Percentiles rank a stretch among this genome's conserved stretches.
These are phyloP conservation scores for Lynx canadensis DNA, from an alignment of 2,113 vertebrate species.

Conservation along the genomic window DNA sequence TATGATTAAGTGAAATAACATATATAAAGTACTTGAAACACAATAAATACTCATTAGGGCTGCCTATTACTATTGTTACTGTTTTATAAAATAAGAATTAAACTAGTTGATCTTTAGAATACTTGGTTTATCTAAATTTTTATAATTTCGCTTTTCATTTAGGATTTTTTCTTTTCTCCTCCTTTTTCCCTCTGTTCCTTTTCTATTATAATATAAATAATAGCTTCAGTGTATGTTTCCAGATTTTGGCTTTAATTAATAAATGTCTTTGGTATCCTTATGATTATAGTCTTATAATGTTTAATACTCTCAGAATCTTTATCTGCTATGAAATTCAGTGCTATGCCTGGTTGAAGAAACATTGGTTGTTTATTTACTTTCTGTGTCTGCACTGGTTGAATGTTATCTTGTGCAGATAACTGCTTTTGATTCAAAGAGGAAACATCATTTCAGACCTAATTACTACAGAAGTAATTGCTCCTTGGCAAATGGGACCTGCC, in stretches of 20 bases:
- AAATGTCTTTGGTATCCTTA: not conserved
- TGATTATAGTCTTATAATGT: not conserved
- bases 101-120: not conserved
- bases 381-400: constrained; percentile 47
- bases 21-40: not conserved
- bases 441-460: constrained; percentile 73
- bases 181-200: not conserved
- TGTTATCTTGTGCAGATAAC: constrained; percentile 60
- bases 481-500: constrained; percentile 68
- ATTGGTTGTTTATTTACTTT: constrained; percentile 62
- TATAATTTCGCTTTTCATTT: not conserved
- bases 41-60: not conserved
- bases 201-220: constrained; percentile 11
- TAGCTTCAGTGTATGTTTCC: constrained; percentile 38
- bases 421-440: constrained; percentile 68
- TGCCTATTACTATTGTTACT: not conserved
- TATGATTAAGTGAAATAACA: not conserved
- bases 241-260: constrained; percentile 21
- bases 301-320: constrained; percentile 26
- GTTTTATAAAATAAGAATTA: not conserved
- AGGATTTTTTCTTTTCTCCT: not conserved
- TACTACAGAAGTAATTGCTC: constrained; percentile 66
- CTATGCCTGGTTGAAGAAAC: not conserved
- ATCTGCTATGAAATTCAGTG: not conserved
- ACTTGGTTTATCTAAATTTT: not conserved